phyloP scores from a whole-genome alignment of 2,113 vertebrate genomes.

The Lepisosteus oculatus region DNA sequence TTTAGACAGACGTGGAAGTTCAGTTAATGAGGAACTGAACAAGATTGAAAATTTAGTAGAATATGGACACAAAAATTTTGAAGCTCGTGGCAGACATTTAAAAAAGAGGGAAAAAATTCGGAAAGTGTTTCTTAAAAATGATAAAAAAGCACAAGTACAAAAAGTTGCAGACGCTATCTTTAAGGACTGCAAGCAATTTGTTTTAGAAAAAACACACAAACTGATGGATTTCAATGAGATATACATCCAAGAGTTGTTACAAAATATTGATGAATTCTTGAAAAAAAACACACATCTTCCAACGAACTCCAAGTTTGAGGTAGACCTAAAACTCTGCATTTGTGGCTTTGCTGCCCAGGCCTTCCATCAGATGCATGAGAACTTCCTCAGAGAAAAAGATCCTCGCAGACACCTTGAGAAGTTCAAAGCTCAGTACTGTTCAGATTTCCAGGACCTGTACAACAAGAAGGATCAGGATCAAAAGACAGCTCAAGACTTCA shows the following conservation, averaged over 20 bases:
- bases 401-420: slow-evolving; percentile 33
- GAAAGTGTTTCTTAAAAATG: slow-evolving; percentile 43
- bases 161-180: slow-evolving; percentile 31
- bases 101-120: slow-evolving; percentile 50
- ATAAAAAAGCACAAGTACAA: slow-evolving; percentile 40
- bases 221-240: slow-evolving; percentile 53
- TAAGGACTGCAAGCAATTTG: slow-evolving; percentile 43
- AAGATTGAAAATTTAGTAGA: slow-evolving; percentile 31
- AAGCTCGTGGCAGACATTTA: slow-evolving; percentile 50
- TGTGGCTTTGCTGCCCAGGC: slow-evolving; percentile 49
- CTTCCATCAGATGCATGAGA: slow-evolving; percentile 55
- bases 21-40: slow-evolving; percentile 48
- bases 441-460: slow-evolving; percentile 52
- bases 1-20: slow-evolving; percentile 36
- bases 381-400: slow-evolving; percentile 43
- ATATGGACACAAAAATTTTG: slow-evolving; percentile 32
- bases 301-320: slow-evolving; percentile 46
- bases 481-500: slow-evolving; percentile 48
- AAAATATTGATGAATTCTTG: slow-evolving; percentile 50
- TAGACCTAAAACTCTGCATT: slow-evolving; percentile 52
- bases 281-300: slow-evolving; percentile 28
- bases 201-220: slow-evolving; percentile 39
- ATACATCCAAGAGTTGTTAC: slow-evolving; percentile 54
- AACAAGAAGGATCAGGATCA: slow-evolving; percentile 56
- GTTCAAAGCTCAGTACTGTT: slow-evolving; percentile 30